phyloP scores from a whole-genome alignment of 1,140 invertebrate genomes.

The Atta cephalotes region DNA sequence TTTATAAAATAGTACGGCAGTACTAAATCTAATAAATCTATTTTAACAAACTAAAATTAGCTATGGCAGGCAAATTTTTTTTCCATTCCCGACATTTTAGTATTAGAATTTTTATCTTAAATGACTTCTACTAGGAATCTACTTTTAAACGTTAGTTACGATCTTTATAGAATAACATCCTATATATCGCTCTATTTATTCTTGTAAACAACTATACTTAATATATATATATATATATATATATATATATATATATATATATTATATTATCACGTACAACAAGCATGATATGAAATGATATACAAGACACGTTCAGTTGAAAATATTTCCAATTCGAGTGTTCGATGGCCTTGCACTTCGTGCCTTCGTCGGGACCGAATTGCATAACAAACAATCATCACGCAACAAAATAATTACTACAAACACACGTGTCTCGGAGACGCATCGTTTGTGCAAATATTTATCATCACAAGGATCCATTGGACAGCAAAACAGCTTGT shows the following conservation, averaged over 20 bases:
- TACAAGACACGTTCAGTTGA: conserved; percentile 23
- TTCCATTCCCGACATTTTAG: too few relatives aligned
- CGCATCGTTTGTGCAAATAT: conserved; percentile 49
- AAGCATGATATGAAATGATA: not conserved
- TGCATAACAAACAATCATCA: conserved; percentile 61
- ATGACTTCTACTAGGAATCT: too few relatives aligned
- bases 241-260: not conserved
- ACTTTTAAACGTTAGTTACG: too few relatives aligned
- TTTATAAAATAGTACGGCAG: too few relatives aligned
- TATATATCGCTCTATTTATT: not conserved
- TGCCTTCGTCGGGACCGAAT: conserved; percentile 38
- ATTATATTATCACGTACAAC: conserved; percentile 25
- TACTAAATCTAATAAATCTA: too few relatives aligned
- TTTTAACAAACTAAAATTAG: too few relatives aligned
- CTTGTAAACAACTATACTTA: conserved; percentile 26
- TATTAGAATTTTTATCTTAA: too few relatives aligned
- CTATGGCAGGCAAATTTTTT: too few relatives aligned
- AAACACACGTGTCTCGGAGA: conserved; percentile 54
- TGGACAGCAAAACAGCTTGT: conserved; percentile 32
- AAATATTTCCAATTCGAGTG: conserved; percentile 53
- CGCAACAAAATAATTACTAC: conserved; percentile 60
- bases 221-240: not conserved
- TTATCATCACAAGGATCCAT: conserved; percentile 53
- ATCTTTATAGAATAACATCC: too few relatives aligned
- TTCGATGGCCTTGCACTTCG: conserved; percentile 48